Evolutionary conservation across 2,888 invertebrate genomes (phyloP).

Genomic region (Smittia aterrima): DNA sequence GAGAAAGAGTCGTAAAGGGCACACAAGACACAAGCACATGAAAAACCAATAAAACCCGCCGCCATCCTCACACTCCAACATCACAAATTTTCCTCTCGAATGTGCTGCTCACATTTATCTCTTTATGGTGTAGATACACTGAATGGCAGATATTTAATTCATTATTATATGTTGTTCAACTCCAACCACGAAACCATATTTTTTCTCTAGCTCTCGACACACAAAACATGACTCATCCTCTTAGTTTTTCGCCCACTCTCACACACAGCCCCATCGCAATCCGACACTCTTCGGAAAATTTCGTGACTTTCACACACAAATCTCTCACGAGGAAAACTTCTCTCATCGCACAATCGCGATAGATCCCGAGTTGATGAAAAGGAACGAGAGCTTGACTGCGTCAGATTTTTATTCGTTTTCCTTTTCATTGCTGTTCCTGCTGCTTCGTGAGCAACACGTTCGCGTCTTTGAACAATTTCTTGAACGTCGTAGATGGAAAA

Average conservation of each 20-base stretch:
- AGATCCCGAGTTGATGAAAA: background rate
- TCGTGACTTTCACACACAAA: slow-evolving; percentile 15
- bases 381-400: background rate
- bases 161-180: slow-evolving; percentile 40
- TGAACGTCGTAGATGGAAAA: background rate
- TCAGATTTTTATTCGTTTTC: background rate
- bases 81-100: slow-evolving; percentile 36
- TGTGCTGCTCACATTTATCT: slow-evolving; percentile 36
- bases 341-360: slow-evolving; percentile 36
- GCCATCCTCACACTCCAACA: background rate
- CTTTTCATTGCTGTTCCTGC: slow-evolving; percentile 1
- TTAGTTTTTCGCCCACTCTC: background rate
- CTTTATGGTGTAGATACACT: slow-evolving; percentile 40
- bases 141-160: slow-evolving; percentile 41
- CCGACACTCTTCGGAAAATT: background rate
- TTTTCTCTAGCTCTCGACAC: slow-evolving; percentile 35
- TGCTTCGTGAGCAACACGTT: background rate
- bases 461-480: background rate
- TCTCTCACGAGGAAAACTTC: background rate
- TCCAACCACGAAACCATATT: slow-evolving; percentile 36
- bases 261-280: background rate
- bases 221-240: slow-evolving; percentile 34
- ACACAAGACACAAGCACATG: slow-evolving; percentile 28
- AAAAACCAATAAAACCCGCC: slow-evolving; percentile 39
- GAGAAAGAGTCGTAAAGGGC: too few species aligned